A percentile compares a stretch with the other conserved stretches of the same genome.
phyloP scores from a whole-genome alignment of 2,113 vertebrate species.

The Enhydra lutris region DNA sequence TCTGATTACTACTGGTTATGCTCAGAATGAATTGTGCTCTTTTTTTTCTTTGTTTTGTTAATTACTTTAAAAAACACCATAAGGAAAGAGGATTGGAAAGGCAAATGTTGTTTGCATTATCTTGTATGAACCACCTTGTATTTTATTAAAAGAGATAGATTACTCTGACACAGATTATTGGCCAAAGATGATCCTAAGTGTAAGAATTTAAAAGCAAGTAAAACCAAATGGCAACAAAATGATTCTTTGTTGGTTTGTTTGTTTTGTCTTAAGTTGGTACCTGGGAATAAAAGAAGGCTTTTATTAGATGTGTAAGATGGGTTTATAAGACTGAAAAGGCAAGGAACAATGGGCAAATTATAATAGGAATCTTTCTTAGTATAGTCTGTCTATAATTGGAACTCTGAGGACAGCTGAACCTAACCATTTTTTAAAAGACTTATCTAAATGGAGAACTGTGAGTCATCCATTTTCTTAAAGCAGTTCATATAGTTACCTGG shows the following conservation, averaged over 20 bases:
- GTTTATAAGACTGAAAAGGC: background rate
- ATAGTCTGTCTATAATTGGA: background rate
- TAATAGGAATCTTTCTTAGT: constrained; percentile 8
- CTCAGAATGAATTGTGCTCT: background rate
- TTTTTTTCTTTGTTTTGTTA: background rate
- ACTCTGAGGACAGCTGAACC: background rate
- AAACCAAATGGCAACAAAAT: background rate
- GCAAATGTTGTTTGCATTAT: constrained; percentile 20
- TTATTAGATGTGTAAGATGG: background rate
- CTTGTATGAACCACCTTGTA: constrained; percentile 9
- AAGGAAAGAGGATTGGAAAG: background rate
- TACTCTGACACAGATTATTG: background rate
- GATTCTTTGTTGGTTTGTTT: background rate
- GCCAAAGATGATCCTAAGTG: background rate
- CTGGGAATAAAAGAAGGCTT: background rate
- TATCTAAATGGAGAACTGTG: background rate
- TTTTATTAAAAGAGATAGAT: constrained; percentile 38
- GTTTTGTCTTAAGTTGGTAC: background rate
- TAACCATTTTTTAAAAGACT: background rate
- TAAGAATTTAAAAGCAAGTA: constrained; percentile 11
- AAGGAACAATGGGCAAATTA: background rate
- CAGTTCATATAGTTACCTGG: background rate
- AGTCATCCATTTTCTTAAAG: constrained; percentile 5
- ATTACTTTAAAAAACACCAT: constrained; percentile 40
- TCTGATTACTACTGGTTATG: background rate